Evolutionary conservation across 1,140 invertebrate genomes (phyloP), one percentile per base, ranked within the genome.

Genomic region (Drosophila nigromelanica): DNA sequence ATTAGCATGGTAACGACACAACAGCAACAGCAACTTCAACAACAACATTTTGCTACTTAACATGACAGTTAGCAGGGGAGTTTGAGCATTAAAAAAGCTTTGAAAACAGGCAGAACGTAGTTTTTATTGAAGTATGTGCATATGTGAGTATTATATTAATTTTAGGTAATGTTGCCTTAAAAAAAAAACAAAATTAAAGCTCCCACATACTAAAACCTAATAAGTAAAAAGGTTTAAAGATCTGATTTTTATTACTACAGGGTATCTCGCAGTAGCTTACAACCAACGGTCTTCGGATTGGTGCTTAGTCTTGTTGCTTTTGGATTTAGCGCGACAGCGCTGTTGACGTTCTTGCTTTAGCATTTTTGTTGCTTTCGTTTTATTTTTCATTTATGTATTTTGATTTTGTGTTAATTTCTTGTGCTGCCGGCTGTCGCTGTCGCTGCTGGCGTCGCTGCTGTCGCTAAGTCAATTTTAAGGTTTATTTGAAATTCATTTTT

Each of bases 401-500:
- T 74, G 76, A 74, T 69, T 81, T 74, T 81, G 72, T 73, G 62
- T 40, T 75, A 62, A 71, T 67, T 64, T 62, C 66, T 69, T 76
- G 51, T 62, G 77, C 79, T 69, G 64, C 58, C 50, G 64, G 52
- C 62, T 66, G 40, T 78, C 62, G 63, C 64, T 66, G 78, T 67
- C 18, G 60, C 47, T 73, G 78, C 33, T 39, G 24, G 50, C 43
- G 75, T 47, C 61, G 64, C 59, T 60, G 73, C 64, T 63, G 76
- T 68, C 68, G 68, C 75, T 70, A 87, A 86, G 82, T 86, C 75
- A 86, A 86, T 86, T 86, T 86, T 81, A 81, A 81, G 81, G 81
- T 87, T 81, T 86, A 86, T 86, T 86, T 86, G 68, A 86, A 86
- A 86, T 87, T 86, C 71, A 78, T 81, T 68, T 68, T 76, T 76